Evolutionary conservation across 2,888 invertebrate species (phyloP).

Genomic region (Maniola hyperantus): DNA sequence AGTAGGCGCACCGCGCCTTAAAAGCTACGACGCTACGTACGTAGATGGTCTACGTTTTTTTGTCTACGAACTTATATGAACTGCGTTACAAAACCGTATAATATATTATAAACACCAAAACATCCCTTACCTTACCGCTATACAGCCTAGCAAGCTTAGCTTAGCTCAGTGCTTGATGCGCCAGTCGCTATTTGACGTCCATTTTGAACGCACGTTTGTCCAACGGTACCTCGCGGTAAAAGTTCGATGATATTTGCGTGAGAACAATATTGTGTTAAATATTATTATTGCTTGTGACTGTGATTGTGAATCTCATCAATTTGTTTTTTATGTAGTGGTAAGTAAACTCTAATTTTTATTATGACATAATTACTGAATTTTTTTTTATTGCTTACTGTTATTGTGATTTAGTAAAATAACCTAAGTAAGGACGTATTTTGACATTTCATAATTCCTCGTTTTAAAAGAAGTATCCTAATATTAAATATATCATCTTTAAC

Average conservation of each 20-base stretch:
- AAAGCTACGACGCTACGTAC: background rate
- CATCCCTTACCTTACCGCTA: constrained; percentile 14
- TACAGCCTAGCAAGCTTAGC: constrained; percentile 11
- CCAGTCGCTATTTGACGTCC: constrained; percentile 29
- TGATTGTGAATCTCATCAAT: constrained; percentile 7
- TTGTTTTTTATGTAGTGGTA: constrained; percentile 27
- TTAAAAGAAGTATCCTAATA: too few relatives aligned
- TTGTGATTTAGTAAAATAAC: background rate
- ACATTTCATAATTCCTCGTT: too few relatives aligned
- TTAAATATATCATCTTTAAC: too few relatives aligned
- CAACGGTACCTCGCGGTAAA: constrained; percentile 20
- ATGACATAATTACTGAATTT: too few relatives aligned
- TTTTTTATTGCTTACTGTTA: too few relatives aligned
- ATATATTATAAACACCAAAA: constrained; percentile 12
- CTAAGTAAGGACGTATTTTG: too few relatives aligned
- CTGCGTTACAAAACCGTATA: too few relatives aligned
- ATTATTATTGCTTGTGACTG: constrained; percentile 17
- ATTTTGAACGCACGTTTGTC: constrained; percentile 24
- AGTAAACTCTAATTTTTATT: constrained; percentile 3
- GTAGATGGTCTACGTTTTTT: constrained; percentile 6
- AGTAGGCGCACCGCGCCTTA: too few relatives aligned
- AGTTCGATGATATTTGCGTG: constrained; percentile 30
- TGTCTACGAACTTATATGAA: constrained; percentile 3
- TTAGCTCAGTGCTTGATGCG: constrained; percentile 12
- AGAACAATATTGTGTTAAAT: constrained; percentile 16